Evolutionary conservation across 2,888 invertebrate genomes (phyloP), one percentile per base, ranked within the genome.

Genomic region (Eucriotettix oculatus): DNA sequence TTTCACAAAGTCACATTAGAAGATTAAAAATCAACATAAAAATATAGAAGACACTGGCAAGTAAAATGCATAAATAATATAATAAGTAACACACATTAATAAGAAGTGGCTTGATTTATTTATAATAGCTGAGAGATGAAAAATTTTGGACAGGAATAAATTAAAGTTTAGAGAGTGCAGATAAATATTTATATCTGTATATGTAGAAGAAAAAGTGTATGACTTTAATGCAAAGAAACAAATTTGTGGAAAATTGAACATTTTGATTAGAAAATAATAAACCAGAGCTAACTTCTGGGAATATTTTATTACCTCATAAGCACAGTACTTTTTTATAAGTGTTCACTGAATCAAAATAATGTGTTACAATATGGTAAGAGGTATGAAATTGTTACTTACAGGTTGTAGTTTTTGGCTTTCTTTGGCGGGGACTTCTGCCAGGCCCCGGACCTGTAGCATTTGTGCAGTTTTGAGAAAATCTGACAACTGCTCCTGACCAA

Each of bases 401-500:
- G 85, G 84, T 71, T 86, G 83, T 66, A 84, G 80, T 71, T 84
- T 85, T 73, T 85, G 84, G 69, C 82, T 82, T 59, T 80, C 73
- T 66, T 70, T 69, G 65, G 68, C 67, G 65, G 78, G 85, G 59
- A 90, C 90, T 70, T 92, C 91, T 63, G 90, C 89, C 67, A 92
- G 76, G 16, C 91, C 91, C 67, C 90, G 81, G 17, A 92, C 87
- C 78, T 91, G 90, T 68, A 91, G 79, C 77, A 90, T 81, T 75
- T 90, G 90, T 53, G 91, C 91, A 64, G 90, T 90, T 74, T 87
- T 85, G 66, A 92, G 78, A 73, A 91, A 90, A 72, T 90, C 89
- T 65, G 87, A 84, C 68, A 92, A 77, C 72, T 90, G 88, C 69
- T 90, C 90, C 73, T 91, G 90, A 40, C 89, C 88, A 67, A 91